Conservation (phyloP, 2,113 vertebrate genomes). For the Ramphastos sulfuratus region DNA sequence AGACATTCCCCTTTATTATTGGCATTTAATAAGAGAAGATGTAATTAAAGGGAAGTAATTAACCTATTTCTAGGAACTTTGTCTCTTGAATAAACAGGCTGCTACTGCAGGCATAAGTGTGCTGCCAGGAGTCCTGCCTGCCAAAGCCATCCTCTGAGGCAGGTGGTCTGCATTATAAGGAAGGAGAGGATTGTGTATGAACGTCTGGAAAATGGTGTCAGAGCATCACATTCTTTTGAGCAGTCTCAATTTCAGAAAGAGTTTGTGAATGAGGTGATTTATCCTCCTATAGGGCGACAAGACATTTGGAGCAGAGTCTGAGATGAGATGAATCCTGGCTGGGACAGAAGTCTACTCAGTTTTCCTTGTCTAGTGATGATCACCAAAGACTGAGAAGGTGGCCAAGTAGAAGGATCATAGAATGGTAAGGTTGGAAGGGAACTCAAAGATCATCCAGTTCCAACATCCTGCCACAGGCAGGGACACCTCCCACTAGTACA, state of each 20-base stretch:
- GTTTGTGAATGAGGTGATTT: background rate
- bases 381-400: background rate
- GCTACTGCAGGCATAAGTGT: background rate
- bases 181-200: background rate
- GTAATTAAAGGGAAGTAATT: constrained; percentile 34
- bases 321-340: background rate
- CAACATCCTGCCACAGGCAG: no score
- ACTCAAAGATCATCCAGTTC: no score
- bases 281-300: background rate
- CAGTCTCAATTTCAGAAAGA: background rate
- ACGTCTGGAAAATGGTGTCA: rapidly evolving
- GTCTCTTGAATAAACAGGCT: constrained; percentile 13
- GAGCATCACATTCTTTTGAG: background rate
- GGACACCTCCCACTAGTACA: no score
- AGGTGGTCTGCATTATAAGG: background rate
- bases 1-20: constrained; percentile 7
- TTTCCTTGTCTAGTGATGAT: background rate
- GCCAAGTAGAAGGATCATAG: background rate
- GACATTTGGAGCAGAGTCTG: background rate
- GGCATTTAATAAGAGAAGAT: constrained; percentile 31
- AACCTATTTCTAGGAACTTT: constrained; percentile 14
- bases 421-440: no score
- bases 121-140: background rate
- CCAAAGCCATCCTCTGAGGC: background rate
- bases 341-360: background rate